Evolutionary conservation across 2,888 invertebrate genomes (phyloP).

Genomic region (Lysandra bellargus): DNA sequence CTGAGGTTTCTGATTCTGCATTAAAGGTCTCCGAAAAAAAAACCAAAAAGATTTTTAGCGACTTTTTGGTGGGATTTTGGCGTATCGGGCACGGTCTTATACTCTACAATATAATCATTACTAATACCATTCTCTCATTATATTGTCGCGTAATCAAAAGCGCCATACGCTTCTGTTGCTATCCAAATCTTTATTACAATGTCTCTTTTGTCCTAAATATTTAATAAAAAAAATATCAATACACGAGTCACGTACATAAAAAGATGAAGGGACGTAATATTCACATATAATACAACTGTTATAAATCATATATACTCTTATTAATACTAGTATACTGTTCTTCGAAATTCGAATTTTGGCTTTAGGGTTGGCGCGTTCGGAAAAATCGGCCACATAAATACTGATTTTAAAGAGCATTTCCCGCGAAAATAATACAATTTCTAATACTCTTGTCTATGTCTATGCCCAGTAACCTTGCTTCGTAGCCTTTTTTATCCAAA

Average conservation of each 20-base stretch:
- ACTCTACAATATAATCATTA: background rate
- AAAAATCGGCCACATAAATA: background rate
- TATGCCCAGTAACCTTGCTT: background rate
- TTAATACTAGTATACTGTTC: background rate
- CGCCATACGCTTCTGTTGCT: background rate
- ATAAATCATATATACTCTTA: slow-evolving; percentile 1
- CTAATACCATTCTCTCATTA: background rate
- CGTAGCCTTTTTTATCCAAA: background rate
- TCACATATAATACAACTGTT: background rate
- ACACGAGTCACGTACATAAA: slow-evolving; percentile 19
- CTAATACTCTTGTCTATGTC: background rate
- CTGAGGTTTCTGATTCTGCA: no score
- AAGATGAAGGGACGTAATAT: slow-evolving; percentile 12
- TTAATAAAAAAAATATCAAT: slow-evolving; percentile 6
- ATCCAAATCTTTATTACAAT: slow-evolving; percentile 13
- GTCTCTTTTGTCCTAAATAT: slow-evolving; percentile 15
- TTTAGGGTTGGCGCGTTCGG: background rate
- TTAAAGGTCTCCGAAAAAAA: background rate
- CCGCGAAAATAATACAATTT: background rate
- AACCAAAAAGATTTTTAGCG: background rate
- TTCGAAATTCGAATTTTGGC: background rate
- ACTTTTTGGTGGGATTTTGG: background rate
- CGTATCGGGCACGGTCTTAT: background rate
- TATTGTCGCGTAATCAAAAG: background rate
- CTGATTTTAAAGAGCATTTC: background rate